Base-by-base conservation (phyloP, 2,888 invertebrate species). In the Hypomecis punctinalis region DNA sequence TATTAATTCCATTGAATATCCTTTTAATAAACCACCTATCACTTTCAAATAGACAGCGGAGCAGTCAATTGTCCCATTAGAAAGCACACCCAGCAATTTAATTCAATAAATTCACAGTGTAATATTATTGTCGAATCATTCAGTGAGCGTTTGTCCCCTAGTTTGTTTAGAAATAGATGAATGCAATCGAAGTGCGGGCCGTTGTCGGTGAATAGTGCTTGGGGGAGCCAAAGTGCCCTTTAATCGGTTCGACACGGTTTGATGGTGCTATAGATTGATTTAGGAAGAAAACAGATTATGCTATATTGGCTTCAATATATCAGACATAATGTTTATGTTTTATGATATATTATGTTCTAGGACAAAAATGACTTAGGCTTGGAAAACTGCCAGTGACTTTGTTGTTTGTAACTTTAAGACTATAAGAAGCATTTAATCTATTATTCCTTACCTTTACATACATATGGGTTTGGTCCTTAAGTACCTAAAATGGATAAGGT, bases 111-210 rank as follows among this genome's bases (percentile, higher is more conserved):
- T 56, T 56, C 56, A 56, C 56, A 56, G 56, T 5, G 36, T 46
- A 47, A 56, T 56, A 56, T 81, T 78, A 66, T 66, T 86, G 90
- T 88, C 84, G 80, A 88, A 90, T 90, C 90, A 91, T 90, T 87
- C 83, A 84, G 75, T 82, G 72, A 73, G 77, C 80, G 78, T 82
- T 83, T 80, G 81, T 81, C 79, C 76, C 77, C 70, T 73, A 73
- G 72, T 76, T 76, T 75, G 75, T 75, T 71, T 73, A 70, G 69
- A 68, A 75, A 72, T 69, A 70, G 75, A 74, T 71, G 49, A 53
- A 66, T 63, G 61, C 79, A 82, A 84, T 84, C 79, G 62, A 69
- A 70, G 70, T 81, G 82, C 77, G 78, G 81, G 79, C 76, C 70
- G 70, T 75, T 72, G 65, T 66, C 33, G 37, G 6, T 9, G 37